Evolutionary conservation across 2,797 vertebrate species (phyloP).

Genomic region (Tenualosa ilisha): DNA sequence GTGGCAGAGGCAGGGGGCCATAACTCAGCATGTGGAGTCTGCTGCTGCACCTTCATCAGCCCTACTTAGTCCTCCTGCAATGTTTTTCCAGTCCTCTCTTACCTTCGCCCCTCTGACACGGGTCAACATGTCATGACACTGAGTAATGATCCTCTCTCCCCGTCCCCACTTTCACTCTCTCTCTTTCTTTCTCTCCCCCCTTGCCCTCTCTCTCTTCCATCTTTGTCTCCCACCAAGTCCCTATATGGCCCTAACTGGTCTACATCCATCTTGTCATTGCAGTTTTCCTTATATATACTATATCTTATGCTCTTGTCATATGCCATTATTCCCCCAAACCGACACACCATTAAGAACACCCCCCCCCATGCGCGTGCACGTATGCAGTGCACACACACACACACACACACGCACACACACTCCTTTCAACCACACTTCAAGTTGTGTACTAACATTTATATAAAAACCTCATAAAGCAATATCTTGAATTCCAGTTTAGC

Average conservation of each 20-base stretch:
- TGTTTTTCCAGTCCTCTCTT: slow-evolving; percentile 47
- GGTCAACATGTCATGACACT: slow-evolving; percentile 34
- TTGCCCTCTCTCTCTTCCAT: slow-evolving; percentile 35
- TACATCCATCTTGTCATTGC: background rate
- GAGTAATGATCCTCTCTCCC: slow-evolving; percentile 41
- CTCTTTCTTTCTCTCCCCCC: slow-evolving; percentile 25
- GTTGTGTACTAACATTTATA: too few relatives aligned
- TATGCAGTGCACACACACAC: background rate
- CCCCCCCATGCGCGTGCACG: background rate
- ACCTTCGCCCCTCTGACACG: slow-evolving; percentile 21
- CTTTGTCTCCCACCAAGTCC: background rate
- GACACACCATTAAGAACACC: background rate
- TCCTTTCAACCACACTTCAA: too few relatives aligned
- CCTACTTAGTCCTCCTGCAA: slow-evolving; percentile 42
- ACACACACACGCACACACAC: background rate
- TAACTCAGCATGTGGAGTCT: background rate
- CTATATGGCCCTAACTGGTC: background rate
- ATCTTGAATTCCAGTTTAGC: too few relatives aligned
- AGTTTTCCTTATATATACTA: background rate
- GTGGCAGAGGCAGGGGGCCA: background rate
- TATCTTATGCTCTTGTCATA: background rate
- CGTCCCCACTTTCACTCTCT: slow-evolving; percentile 37
- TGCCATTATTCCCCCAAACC: background rate
- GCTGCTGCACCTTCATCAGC: background rate
- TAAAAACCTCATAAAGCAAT: too few relatives aligned